Evolutionary conservation across 2,888 invertebrate genomes (phyloP).

Genomic region (Ypsolopha sequella): DNA sequence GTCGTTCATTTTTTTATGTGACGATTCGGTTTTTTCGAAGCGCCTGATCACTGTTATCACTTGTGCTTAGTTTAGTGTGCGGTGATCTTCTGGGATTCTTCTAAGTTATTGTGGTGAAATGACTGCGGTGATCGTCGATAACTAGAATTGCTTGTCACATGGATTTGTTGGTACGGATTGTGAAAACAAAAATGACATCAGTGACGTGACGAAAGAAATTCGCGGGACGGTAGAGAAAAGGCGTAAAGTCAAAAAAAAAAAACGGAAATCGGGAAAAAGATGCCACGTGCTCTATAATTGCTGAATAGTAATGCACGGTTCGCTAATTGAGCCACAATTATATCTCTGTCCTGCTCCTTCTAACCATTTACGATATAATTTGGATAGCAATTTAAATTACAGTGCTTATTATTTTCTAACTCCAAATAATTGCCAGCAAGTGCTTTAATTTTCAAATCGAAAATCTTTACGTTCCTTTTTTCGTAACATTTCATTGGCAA

Average conservation of each 20-base stretch:
- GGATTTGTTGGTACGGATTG: slow-evolving; percentile 1
- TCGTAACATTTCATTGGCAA: not conserved
- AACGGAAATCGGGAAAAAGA: slow-evolving; percentile 29
- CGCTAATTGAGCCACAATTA: slow-evolving; percentile 51
- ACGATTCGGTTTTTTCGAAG: slow-evolving; percentile 58
- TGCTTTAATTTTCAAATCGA: slow-evolving; percentile 4
- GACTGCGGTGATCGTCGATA: slow-evolving; percentile 15
- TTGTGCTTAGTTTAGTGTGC: slow-evolving; percentile 43
- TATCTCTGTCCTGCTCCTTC: slow-evolving; percentile 47
- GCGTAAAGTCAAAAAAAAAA: slow-evolving; percentile 8
- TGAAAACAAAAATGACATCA: slow-evolving; percentile 49
- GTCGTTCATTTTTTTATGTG: slow-evolving; percentile 54
- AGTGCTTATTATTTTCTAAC: not conserved
- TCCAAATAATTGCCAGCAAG: slow-evolving; percentile 3
- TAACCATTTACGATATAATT: slow-evolving; percentile 43
- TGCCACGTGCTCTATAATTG: slow-evolving; percentile 55
- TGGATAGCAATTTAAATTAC: slow-evolving; percentile 22
- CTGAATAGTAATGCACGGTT: slow-evolving; percentile 39
- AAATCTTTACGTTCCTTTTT: not conserved
- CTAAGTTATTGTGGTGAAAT: slow-evolving; percentile 9
- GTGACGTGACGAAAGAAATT: slow-evolving; percentile 39
- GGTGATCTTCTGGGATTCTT: slow-evolving; percentile 44
- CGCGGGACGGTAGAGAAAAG: not conserved
- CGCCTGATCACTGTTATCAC: slow-evolving; percentile 60
- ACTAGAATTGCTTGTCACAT: slow-evolving; percentile 8